Base-by-base conservation (phyloP, 2,113 vertebrate genomes). In the Anser cygnoides region DNA sequence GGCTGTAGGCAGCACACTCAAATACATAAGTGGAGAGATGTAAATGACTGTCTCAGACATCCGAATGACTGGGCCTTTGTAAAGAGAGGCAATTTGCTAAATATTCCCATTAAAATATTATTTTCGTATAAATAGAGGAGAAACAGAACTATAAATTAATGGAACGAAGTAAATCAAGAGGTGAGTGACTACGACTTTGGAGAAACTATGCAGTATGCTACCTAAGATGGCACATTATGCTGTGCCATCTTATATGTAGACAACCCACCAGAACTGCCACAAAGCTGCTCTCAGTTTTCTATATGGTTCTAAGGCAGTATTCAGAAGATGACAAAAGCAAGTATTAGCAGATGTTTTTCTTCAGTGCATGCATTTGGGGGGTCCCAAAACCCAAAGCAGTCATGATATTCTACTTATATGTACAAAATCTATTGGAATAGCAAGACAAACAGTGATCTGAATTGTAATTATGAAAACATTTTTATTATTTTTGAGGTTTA, bases 11-110 rank as follows among this genome's bases (percentile, higher is more conserved):
- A 61, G 46, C 26, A 17, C 2, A 1, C 7, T 37, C 20, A 49
- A 28, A 25, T 22, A 13, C 10, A 8, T 33, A 11, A 18, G 15
- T 41, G 70, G 19, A 58, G 35, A 39, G 5, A 10, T 16, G 8
- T 22, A 31, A 3, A 11, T 2, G 5, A 21, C 19, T 61, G 62
- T 16, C 0, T 31, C 33, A 1, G 35, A 10, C 55, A 50, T 3
- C 22, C 37, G 31, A 70, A 22, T 31, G 83, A n/a, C 31, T 21
- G 59, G 41, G 23, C n/a, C 31, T 71, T 67, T 49, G n/a, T 31
- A 33, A 43, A 37, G 7, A 65, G 29, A 55, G 17, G 17, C 19
- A 66, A 4, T 37, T 55, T 70, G 25, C 31, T 68, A 63, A 87
- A 59, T n/a, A 49, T 8, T 72, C 10, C 52, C 58, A 37, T 4